Evolutionary conservation across 2,797 vertebrate genomes (phyloP), one percentile per base, ranked within the genome.

Genomic region (Protosalanx chinensis): DNA sequence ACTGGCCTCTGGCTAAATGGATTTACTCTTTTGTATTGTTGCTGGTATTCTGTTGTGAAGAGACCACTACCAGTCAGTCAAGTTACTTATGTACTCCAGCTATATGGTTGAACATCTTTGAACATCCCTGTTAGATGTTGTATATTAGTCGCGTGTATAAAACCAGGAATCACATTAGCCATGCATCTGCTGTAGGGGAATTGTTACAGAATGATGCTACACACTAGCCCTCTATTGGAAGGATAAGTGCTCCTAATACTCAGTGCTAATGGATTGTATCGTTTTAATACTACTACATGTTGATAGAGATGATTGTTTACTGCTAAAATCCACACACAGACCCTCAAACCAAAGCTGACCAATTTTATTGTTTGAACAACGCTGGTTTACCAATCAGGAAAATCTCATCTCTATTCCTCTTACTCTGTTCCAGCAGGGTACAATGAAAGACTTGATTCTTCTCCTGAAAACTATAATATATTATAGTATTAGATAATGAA

Each of bases 71-170:
- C 0, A 77, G 76, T 77, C 79, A 85, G 79, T 72, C 75, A 75
- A 78, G 73, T 72, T 73, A 75, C 75, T 81, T 86, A 69, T 81
- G 80, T 79, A 56, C 16, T 77, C 27, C 68, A 72, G 72, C 80
- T 80, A 79, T 68, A 79, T 68, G 61, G 29, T 3, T 27, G 64
- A 68, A 78, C 74, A 58, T 64, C 35, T 56, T 23, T 72, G 10
- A 20, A 30, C 65, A 71, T 74, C 57, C 75, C 78, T 72, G 74
- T 75, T 75, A 81, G 77, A 74, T 33, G 18, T 63, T 79, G 53
- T 20, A 8, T 46, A 46, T 68, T 71, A 65, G 71, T 61, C 27
- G 58, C 46, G 41, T n/a, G 66, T 72, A 70, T 61, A 6, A 68
- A 60, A 46, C 23, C 20, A 67, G 46, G 53, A 76, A 70, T 56